Conservation (phyloP, 2,797 vertebrate genomes). For the Chelidonichthys spinosus region DNA sequence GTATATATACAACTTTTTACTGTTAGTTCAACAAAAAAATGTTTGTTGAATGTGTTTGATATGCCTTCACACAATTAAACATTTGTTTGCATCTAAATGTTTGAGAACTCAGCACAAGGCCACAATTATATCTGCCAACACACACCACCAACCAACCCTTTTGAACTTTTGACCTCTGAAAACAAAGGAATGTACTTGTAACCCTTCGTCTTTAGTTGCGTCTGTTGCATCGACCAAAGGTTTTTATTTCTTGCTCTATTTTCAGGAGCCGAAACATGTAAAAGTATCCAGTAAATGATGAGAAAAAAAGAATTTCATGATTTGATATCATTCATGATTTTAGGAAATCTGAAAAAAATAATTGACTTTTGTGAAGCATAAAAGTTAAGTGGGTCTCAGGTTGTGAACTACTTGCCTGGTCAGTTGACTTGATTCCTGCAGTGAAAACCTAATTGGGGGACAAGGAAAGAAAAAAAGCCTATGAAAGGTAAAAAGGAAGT, state of each 20-base stretch:
- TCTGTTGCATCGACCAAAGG: background rate
- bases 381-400: background rate
- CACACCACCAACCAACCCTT: background rate
- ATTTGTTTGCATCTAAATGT: constrained; percentile 66
- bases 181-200: background rate
- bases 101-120: constrained; percentile 19
- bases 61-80: constrained; percentile 79
- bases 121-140: background rate
- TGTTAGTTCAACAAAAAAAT: constrained; percentile 60
- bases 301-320: background rate
- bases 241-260: background rate
- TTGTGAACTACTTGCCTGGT: background rate
- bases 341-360: background rate
- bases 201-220: background rate
- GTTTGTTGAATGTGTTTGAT: constrained; percentile 79
- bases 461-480: background rate
- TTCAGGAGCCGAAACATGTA: background rate
- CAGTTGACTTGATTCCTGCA: background rate
- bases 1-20: constrained; percentile 72
- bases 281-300: background rate
- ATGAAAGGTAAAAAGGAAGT: background rate
- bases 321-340: background rate
- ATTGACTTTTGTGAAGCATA: background rate
- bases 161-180: background rate
- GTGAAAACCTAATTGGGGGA: background rate